A percentile compares a stretch with the other conserved stretches of the same genome.
Conservation (phyloP, 2,888 invertebrate species). For the Acleris emargana region DNA sequence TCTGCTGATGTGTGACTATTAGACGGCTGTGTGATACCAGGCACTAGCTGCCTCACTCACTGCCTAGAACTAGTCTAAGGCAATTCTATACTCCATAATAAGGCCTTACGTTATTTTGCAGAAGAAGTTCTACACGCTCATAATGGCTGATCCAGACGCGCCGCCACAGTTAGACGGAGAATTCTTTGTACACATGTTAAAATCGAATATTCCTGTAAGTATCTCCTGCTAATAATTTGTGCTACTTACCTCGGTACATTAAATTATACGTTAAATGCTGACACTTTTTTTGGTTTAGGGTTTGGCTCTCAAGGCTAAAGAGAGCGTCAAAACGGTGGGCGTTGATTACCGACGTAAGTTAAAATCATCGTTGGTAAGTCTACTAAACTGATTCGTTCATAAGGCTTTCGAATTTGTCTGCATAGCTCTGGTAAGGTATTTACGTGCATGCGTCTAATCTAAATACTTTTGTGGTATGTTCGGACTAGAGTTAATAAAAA, state of each 20-base stretch:
- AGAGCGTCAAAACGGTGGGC: slow-evolving; percentile 69
- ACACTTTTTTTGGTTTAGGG: slow-evolving; percentile 57
- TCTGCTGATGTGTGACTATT: no score
- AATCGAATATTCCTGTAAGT: slow-evolving; percentile 78
- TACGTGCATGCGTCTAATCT: no score
- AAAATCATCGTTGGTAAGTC: background rate
- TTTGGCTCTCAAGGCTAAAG: slow-evolving; percentile 65
- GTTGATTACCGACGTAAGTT: slow-evolving; percentile 72
- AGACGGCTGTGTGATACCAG: no score
- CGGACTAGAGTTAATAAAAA: no score
- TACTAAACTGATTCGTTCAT: no score
- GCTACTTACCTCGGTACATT: background rate
- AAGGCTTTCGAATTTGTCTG: no score
- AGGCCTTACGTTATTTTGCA: slow-evolving; percentile 45
- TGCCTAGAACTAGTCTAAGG: no score
- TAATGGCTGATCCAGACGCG: slow-evolving; percentile 79
- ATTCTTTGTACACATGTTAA: slow-evolving; percentile 78
- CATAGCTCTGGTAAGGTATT: no score
- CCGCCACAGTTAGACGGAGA: slow-evolving; percentile 72
- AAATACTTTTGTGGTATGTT: no score
- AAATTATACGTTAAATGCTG: background rate
- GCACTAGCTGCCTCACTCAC: no score
- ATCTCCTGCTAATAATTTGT: background rate
- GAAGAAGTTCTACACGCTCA: slow-evolving; percentile 77
- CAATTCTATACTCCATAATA: no score